A percentile compares a stretch with the other conserved stretches of the same genome.
These are phyloP conservation scores for Rhabdophis nuchalis DNA, from an alignment of 2,797 vertebrate species.

Conservation along the genomic window DNA sequence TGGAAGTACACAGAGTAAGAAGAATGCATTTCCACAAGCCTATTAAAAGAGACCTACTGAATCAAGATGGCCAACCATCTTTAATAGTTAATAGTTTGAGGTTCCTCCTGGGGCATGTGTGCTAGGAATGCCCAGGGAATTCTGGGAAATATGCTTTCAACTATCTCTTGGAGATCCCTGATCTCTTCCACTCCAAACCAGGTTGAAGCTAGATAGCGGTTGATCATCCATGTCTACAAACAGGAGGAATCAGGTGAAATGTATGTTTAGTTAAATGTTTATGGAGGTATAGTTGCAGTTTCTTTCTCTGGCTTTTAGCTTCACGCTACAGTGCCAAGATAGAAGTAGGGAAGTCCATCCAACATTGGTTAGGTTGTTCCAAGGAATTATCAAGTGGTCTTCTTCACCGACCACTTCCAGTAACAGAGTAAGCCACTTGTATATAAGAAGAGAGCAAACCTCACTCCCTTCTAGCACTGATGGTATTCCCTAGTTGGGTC, in stretches of 20 bases:
- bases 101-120: background rate
- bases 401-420: background rate
- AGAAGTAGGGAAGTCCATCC: background rate
- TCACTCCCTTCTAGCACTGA: background rate
- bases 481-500: background rate
- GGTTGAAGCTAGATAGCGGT: background rate
- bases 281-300: background rate
- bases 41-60: background rate
- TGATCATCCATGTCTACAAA: background rate
- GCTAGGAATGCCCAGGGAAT: background rate
- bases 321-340: background rate
- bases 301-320: background rate
- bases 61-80: background rate
- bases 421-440: background rate
- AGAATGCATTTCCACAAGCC: background rate
- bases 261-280: background rate
- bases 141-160: background rate
- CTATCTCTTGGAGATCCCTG: background rate
- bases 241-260: background rate
- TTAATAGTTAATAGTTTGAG: background rate
- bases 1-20: background rate
- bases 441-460: background rate
- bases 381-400: background rate
- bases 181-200: background rate
- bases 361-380: background rate